These are phyloP conservation scores for Brachypodius melanocephalos DNA, from an alignment of 2,113 vertebrate genomes.

Conservation along the genomic window DNA sequence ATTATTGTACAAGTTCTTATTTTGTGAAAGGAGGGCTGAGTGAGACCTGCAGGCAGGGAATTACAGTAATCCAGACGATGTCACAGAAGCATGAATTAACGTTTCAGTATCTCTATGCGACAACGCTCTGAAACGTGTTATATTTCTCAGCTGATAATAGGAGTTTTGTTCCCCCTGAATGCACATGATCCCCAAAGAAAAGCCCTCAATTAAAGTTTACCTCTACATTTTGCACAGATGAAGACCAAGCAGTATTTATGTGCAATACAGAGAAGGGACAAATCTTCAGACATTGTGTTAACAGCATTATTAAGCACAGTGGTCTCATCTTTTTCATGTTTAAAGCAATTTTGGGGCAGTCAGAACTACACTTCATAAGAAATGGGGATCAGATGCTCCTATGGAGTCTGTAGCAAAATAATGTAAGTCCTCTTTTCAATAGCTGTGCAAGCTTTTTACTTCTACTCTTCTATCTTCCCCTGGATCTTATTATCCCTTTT, in stretches of 20 bases:
- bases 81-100: constrained; percentile 66
- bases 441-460: constrained; percentile 65
- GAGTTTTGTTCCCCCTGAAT: constrained; percentile 51
- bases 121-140: constrained; percentile 39
- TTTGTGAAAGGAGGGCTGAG: constrained; percentile 31
- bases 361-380: constrained; percentile 45
- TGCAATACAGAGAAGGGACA: constrained; percentile 14
- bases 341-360: constrained; percentile 57
- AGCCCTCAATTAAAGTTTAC: constrained; percentile 65
- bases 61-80: constrained; percentile 57
- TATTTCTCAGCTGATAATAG: constrained; percentile 62
- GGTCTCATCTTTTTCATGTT: constrained; percentile 61
- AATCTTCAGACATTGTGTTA: constrained; percentile 29
- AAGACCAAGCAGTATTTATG: constrained; percentile 47
- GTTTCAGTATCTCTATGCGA: constrained; percentile 45
- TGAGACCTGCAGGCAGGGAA: constrained; percentile 53
- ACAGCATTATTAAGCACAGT: constrained; percentile 49
- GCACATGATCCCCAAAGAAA: constrained; percentile 59
- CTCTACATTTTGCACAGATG: constrained; percentile 32
- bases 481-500: constrained; percentile 61
- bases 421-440: constrained; percentile 41
- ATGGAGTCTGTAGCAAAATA: constrained; percentile 53
- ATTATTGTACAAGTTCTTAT: constrained; percentile 12
- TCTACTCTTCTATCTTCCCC: constrained; percentile 58
- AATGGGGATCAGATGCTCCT: constrained; percentile 46